Base-by-base conservation (phyloP, 1,140 invertebrate genomes). In the Tetragonula clypearis region DNA sequence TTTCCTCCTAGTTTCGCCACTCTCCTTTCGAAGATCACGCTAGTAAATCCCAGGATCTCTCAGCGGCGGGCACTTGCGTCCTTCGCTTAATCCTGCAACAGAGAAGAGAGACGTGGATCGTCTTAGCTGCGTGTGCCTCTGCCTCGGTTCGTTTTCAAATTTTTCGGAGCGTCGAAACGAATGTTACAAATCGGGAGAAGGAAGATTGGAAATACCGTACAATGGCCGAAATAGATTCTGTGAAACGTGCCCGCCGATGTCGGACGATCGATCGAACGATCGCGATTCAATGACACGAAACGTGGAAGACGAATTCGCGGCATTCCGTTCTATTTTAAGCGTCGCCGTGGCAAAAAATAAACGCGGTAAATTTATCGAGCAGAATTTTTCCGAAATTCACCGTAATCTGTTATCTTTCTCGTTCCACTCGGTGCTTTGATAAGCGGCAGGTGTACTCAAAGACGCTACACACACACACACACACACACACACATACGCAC, bases 61-160 rank as follows among this genome's bases (percentile, higher is more conserved):
- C 86, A 71, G 85, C 84, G 83, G 83, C 77, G 86, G 80, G 82
- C 60, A 60, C 78, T 75, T 58, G 55, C 79, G 49, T 75, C 86
- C 86, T 88, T 73, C 84, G 77, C 60, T 69, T 90, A 75, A 86
- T 85, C 87, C 92, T 93, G 92, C 56, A 93, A 93, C 92, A 93
- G 72, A 91, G 41, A 49, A 35, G 41, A 49, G 35, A 92, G 88
- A 85, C 81, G 55, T 53, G 85, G 86, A 80, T 82, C 78, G 80
- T 84, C 68, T 90, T 82, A 88, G 81, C 76, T 76, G 56, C n/a
- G 9, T 62, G 78, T 85, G 79, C 62, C 83, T 49, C 41, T 49
- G 9, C 9, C 15, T 65, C 5, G 41, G 49, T 49, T 49, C 17
- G n/a, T n/a, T 5, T 49, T 49, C 41, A 49, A 49, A 49, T 49